Base-by-base conservation (phyloP, 2,113 vertebrate species). In the Neogale vison region DNA sequence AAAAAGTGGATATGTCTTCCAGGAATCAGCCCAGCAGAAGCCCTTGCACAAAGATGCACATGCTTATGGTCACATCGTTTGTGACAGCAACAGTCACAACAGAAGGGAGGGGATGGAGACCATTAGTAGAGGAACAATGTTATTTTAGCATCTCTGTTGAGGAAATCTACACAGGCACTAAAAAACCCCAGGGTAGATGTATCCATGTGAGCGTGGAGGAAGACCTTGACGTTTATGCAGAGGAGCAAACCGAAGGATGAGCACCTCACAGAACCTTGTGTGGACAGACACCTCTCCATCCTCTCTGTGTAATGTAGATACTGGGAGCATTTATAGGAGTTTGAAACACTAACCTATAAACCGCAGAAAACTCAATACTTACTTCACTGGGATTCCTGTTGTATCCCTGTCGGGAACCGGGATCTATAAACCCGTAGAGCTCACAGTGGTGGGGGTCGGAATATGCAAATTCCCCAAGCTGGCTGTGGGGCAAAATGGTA, bases 161-260 rank as follows among this genome's bases (percentile, higher is more conserved):
- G 26, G 52, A 57, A 65, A n/a, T 31, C 34, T 3, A 20, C 1
- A 0, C 1, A 0, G 39, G 21, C 34, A 3, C 57, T 24, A 47
- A 47, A 23, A 65, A 18, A 42, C 55, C 50, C 34, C 0, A 6
- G 63, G 50, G 29, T 26, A 20, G n/a, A 10, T 59, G 39, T 83
- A 1, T 5, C 10, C 24, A 10, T 47, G 36, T 31, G 31, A 50
- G 11, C 0, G 0, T 0, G 50, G 20, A 77, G 34, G 77, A 71
- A 61, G n/a, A 4, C 50, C 59, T 84, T 31, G 84, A 23, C 36
- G 8, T 83, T 92, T 36, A 69, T 14, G 23, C 31, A 23, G 29
- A 12, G 61, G 76, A 36, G 26, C 47, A 59, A 65, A 65, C 7
- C 29, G 18, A 29, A 23, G 3, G 18, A 5, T 9, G 7, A 39